Evolutionary conservation across 2,888 invertebrate genomes (phyloP).

Genomic region (Lampropteryx suffumata): DNA sequence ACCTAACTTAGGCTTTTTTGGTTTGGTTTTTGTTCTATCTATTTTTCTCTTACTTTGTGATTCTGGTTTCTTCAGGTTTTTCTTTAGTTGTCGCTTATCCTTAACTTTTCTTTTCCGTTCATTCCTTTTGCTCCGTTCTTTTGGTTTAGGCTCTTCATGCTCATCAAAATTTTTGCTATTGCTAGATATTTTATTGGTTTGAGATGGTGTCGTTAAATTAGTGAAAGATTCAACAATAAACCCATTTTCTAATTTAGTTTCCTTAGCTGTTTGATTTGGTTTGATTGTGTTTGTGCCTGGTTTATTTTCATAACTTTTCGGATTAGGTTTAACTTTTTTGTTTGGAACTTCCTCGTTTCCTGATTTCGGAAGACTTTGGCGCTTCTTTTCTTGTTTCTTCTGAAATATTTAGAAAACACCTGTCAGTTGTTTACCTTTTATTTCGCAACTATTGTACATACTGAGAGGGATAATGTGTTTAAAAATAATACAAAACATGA

Average conservation of each 20-base stretch:
- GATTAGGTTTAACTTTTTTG: conserved; percentile 47
- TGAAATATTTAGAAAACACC: conserved; percentile 33
- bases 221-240: conserved; percentile 64
- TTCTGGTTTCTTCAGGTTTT: conserved; percentile 8
- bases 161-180: conserved; percentile 34
- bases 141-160: conserved; percentile 17
- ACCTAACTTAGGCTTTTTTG: conserved; percentile 56
- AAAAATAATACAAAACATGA: too few relatives aligned
- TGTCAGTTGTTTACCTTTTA: conserved; percentile 3
- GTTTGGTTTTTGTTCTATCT: conserved; percentile 12
- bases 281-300: conserved; percentile 25
- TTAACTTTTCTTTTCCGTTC: conserved; percentile 19
- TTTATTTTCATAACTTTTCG: conserved; percentile 16
- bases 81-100: conserved; percentile 17
- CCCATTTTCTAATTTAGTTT: conserved; percentile 53
- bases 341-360: conserved; percentile 29
- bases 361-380: conserved; percentile 42
- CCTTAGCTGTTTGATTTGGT: neutral
- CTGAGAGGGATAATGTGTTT: too few relatives aligned
- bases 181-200: conserved; percentile 43
- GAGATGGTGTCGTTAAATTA: conserved; percentile 47
- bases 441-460: too few relatives aligned
- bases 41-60: conserved; percentile 13
- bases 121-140: conserved; percentile 17
- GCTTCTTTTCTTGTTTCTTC: conserved; percentile 41